A percentile compares a stretch with the other conserved stretches of the same genome.
Conservation (phyloP, 2,797 vertebrate species). For the Alca torda region DNA sequence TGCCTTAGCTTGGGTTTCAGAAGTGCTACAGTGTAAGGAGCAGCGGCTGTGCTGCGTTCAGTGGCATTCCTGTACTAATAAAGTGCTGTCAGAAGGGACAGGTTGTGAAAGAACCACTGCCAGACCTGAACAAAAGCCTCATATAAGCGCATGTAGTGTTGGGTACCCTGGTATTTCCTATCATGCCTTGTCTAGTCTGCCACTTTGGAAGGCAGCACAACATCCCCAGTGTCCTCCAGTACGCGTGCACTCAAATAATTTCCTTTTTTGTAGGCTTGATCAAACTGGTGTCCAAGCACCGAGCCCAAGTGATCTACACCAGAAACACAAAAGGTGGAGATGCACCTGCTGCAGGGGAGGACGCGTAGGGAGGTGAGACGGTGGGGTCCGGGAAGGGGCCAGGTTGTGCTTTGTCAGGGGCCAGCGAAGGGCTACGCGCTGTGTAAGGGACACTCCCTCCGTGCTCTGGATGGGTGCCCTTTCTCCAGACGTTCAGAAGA, state of each 20-base stretch:
- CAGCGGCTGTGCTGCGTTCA: background rate
- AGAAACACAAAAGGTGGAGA: conserved; percentile 94
- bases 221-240: fast-evolving
- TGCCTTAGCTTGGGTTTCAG: background rate
- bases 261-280: conserved; percentile 84
- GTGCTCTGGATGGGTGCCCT: background rate
- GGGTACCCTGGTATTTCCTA: fast-evolving
- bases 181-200: fast-evolving
- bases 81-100: background rate
- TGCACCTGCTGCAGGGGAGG: conserved; percentile 82
- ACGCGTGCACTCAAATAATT: fast-evolving
- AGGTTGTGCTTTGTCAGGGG: background rate
- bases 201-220: fast-evolving
- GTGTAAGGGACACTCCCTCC: fast-evolving
- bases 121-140: background rate
- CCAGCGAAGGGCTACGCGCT: fast-evolving
- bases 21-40: background rate
- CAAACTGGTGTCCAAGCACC: conserved; percentile 94
- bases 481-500: fast-evolving
- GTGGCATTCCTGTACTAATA: fast-evolving
- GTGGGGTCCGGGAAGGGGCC: fast-evolving
- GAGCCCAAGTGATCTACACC: conserved; percentile 94
- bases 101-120: background rate
- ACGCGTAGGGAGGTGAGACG: conserved; percentile 81
- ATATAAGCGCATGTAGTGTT: fast-evolving